Conservation (phyloP, 2,113 vertebrate genomes). For the Chionis minor region DNA sequence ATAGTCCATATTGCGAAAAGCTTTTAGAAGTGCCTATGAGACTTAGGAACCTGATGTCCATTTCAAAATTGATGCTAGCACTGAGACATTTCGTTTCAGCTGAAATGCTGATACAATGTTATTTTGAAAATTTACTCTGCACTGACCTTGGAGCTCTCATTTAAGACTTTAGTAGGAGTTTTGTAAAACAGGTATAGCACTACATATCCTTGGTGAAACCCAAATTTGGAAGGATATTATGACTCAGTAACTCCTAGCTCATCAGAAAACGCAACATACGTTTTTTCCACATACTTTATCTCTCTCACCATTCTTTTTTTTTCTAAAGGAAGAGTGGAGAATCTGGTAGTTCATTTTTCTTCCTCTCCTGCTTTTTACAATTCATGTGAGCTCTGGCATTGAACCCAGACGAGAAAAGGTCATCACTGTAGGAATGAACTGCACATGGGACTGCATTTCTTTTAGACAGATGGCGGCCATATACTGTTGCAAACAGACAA, state of each 20-base stretch:
- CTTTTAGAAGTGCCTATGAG: background rate
- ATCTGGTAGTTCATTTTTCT: background rate
- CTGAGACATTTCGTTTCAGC: background rate
- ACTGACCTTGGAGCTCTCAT: background rate
- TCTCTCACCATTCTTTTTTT: background rate
- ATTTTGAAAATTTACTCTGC: background rate
- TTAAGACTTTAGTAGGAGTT: background rate
- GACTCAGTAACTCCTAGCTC: background rate
- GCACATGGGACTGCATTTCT: background rate
- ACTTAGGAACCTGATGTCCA: background rate
- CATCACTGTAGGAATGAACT: background rate
- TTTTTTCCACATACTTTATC: fast-evolving
- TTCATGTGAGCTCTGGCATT: background rate
- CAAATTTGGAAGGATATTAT: background rate
- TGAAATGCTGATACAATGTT: background rate
- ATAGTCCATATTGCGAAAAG: background rate
- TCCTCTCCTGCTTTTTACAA: background rate
- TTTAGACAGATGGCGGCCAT: background rate
- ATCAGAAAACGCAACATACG: background rate
- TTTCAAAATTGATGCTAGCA: background rate
- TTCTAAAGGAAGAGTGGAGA: background rate
- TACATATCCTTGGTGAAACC: background rate
- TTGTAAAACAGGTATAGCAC: background rate
- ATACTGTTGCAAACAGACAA: background rate
- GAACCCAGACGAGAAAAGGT: background rate